A percentile compares a stretch with the other conserved stretches of the same genome.
These are phyloP conservation scores for Goniozus legneri DNA, from an alignment of 1,140 invertebrate genomes.

Conservation along the genomic window DNA sequence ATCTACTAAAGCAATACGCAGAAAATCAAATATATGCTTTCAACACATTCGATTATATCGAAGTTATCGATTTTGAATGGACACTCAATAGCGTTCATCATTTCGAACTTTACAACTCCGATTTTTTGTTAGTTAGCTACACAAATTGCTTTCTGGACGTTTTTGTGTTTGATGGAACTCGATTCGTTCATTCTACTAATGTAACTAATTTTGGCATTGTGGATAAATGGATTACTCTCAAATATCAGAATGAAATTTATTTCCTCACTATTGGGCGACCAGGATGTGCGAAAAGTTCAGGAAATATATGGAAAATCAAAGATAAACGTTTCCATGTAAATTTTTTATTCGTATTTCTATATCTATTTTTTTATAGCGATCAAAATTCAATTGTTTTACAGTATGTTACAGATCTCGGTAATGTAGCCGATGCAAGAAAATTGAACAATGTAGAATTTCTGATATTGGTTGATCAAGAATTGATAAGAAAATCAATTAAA, in stretches of 20 bases:
- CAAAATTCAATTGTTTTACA: constrained; percentile 14
- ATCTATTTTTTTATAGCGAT: constrained; percentile 4
- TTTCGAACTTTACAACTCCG: constrained; percentile 30
- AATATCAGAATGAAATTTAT: constrained; percentile 30
- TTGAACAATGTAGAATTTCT: constrained; percentile 22
- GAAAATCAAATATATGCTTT: constrained; percentile 48
- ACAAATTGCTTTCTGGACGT: constrained; percentile 24
- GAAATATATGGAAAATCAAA: constrained; percentile 48
- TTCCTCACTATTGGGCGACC: constrained; percentile 35
- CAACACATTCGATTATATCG: constrained; percentile 47
- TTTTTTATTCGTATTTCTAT: constrained; percentile 2
- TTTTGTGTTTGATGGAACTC: constrained; percentile 21
- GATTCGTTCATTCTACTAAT: constrained; percentile 20
- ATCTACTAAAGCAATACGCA: constrained; percentile 21
- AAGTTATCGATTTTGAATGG: constrained; percentile 33
- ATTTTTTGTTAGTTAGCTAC: constrained; percentile 47
- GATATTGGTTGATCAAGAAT: constrained; percentile 5
- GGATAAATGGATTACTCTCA: constrained; percentile 36
- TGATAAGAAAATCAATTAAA: constrained; percentile 21
- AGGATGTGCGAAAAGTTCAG: constrained; percentile 22
- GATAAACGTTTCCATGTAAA: constrained; percentile 29
- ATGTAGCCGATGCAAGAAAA: constrained; percentile 17
- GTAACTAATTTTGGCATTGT: constrained; percentile 32
- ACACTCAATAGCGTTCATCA: constrained; percentile 37
- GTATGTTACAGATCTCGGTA: constrained; percentile 28